Conservation (phyloP, 2,797 vertebrate species). For the Catostomus latipinnis region DNA sequence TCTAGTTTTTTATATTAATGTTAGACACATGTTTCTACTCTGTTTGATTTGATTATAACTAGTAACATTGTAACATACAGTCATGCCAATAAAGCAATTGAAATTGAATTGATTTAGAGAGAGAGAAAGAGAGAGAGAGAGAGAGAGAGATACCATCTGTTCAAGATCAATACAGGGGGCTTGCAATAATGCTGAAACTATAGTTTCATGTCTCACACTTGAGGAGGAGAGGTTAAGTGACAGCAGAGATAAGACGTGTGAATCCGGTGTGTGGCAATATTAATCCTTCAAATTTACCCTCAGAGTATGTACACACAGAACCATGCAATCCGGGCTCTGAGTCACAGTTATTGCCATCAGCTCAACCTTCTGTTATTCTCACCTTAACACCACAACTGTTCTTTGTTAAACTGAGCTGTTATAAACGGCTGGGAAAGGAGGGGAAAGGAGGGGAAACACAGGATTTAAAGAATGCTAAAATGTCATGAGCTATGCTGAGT, state of each 20-base stretch:
- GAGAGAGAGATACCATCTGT: constrained; percentile 64
- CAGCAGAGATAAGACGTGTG: constrained; percentile 75
- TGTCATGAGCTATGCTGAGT: background rate
- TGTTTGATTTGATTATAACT: no score
- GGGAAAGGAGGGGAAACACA: background rate
- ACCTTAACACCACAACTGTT: constrained; percentile 25
- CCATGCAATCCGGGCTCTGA: constrained; percentile 22
- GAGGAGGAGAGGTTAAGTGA: constrained; percentile 79
- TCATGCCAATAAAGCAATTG: no score
- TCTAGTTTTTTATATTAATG: no score
- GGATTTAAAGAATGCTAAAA: constrained; percentile 12
- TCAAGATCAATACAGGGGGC: constrained; percentile 75
- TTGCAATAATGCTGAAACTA: constrained; percentile 73
- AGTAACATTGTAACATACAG: no score
- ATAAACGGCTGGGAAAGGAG: background rate
- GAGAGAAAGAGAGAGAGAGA: constrained; percentile 76
- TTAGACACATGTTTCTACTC: no score
- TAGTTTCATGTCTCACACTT: constrained; percentile 69
- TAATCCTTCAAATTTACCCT: constrained; percentile 81
- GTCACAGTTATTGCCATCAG: constrained; percentile 43
- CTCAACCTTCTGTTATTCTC: constrained; percentile 41
- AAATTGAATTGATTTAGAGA: constrained; percentile 50
- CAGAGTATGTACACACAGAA: constrained; percentile 65
- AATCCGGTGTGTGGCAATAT: constrained; percentile 71
- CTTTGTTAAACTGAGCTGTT: constrained; percentile 40